Evolutionary conservation across 2,113 vertebrate genomes (phyloP), one percentile per base, ranked within the genome.

Genomic region (Thryonomys swinderianus): DNA sequence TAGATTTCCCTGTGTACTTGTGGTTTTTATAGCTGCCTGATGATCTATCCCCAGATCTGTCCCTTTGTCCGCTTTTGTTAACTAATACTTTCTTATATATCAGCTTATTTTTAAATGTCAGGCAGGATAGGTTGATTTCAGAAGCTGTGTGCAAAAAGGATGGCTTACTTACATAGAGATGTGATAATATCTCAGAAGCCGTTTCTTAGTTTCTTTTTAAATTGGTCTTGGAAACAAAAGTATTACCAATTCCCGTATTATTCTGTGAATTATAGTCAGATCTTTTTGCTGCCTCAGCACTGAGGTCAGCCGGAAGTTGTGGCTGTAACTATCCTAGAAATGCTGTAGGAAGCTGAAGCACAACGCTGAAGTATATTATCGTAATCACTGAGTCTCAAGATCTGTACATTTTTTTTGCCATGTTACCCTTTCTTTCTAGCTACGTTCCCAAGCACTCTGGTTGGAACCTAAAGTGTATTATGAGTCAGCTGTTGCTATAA

Each of bases 41-140:
- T 84, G 64, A 61, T 53, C 92, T 88, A 66, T 71, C 13, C 30
- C 92, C 90, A 74, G 66, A 83, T 80, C 34, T 51, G 3, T 48
- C 94, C 45, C 37, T 9, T 78, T 95, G 94, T 40, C 89, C 40
- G 71, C 48, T 89, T 90, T 84, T 94, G 91, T 81, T 94, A 95
- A 71, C 92, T 91, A 74, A 87, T 66, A 82, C 40, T 30, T 81
- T 73, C 71, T 55, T 79, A 27, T 89, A 18, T 81, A 90, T 96
- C 91, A 84, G 96, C 92, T 66, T 45, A 80, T 93, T 92, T 97
- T 92, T 91, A 92, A 97, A 96, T 97, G 96, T 95, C 95, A 97
- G 67, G 1, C 69, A 55, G 71, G 42, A 48, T 59, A 84, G 82
- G 79, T 85, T 93, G 95, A 78, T 96, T 94, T 96, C 95, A 91